Evolutionary conservation across 2,888 invertebrate genomes (phyloP).

Genomic region (Notodromas monacha): DNA sequence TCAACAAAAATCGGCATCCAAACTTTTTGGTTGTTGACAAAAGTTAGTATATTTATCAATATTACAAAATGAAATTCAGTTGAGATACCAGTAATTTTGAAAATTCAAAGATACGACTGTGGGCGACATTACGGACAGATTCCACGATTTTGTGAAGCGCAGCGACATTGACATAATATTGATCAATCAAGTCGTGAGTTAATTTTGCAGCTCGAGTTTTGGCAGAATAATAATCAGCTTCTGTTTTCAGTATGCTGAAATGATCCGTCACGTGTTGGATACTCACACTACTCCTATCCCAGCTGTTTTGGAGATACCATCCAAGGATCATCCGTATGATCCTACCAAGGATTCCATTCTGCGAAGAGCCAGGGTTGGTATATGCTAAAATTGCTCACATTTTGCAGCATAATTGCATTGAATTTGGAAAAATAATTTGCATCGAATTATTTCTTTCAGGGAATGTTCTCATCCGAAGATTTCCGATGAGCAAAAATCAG

Average conservation of each 20-base stretch:
- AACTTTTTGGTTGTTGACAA: slow-evolving; percentile 93
- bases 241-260: slow-evolving; percentile 43
- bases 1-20: slow-evolving; percentile 81
- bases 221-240: background rate
- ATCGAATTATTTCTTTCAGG: background rate
- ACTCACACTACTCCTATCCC: slow-evolving; percentile 70
- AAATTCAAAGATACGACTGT: slow-evolving; percentile 79
- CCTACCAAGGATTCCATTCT: slow-evolving; percentile 90
- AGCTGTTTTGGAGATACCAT: slow-evolving; percentile 87
- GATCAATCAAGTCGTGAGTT: slow-evolving; percentile 63
- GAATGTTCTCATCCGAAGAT: slow-evolving; percentile 1
- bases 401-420: background rate
- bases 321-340: slow-evolving; percentile 90
- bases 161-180: slow-evolving; percentile 96
- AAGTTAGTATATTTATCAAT: slow-evolving; percentile 43
- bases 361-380: slow-evolving; percentile 51
- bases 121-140: slow-evolving; percentile 84
- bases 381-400: slow-evolving; percentile 12
- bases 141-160: slow-evolving; percentile 67
- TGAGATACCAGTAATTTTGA: no score
- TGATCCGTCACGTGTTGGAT: slow-evolving; percentile 86
- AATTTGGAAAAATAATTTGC: background rate
- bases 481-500: no score
- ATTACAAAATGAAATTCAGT: no score
- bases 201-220: slow-evolving; percentile 1